These are phyloP conservation scores for Barnardius zonarius DNA, from an alignment of 2,113 vertebrate species.

Conservation along the genomic window DNA sequence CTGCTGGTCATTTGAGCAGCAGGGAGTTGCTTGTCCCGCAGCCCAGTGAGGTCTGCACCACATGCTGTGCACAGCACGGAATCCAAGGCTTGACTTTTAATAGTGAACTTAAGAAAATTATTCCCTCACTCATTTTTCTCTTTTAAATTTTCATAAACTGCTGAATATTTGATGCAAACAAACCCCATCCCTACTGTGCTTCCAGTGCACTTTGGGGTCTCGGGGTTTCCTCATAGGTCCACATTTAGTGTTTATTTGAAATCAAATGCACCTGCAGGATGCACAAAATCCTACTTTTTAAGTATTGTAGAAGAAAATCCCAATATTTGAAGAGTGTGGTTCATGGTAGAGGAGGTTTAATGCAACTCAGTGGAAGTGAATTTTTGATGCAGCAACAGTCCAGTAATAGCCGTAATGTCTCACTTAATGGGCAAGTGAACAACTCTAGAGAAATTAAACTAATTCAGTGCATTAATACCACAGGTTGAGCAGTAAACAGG, in stretches of 20 bases:
- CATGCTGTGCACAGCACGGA: rapidly evolving
- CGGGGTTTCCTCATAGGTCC: neutral
- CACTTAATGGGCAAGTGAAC: neutral
- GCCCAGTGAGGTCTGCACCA: rapidly evolving
- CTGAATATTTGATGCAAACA: neutral
- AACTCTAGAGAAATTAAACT: neutral
- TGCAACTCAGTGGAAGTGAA: neutral
- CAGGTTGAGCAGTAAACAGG: neutral
- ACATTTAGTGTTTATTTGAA: neutral
- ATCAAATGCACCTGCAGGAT: neutral
- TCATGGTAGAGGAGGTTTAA: neutral
- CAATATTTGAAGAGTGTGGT: neutral
- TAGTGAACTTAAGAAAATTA: neutral
- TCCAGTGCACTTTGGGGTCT: neutral
- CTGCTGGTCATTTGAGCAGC: neutral
- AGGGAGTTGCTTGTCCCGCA: neutral
- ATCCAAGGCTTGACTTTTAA: neutral
- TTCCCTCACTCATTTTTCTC: neutral
- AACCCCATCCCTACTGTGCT: neutral
- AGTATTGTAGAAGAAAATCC: neutral
- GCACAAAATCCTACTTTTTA: neutral
- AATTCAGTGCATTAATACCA: neutral
- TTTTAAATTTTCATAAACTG: neutral
- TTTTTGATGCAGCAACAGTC: neutral
- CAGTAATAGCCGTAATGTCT: neutral